Evolutionary conservation across 2,888 invertebrate species (phyloP), one percentile per base, ranked within the genome.

Genomic region (Holacanthella duospinosa): DNA sequence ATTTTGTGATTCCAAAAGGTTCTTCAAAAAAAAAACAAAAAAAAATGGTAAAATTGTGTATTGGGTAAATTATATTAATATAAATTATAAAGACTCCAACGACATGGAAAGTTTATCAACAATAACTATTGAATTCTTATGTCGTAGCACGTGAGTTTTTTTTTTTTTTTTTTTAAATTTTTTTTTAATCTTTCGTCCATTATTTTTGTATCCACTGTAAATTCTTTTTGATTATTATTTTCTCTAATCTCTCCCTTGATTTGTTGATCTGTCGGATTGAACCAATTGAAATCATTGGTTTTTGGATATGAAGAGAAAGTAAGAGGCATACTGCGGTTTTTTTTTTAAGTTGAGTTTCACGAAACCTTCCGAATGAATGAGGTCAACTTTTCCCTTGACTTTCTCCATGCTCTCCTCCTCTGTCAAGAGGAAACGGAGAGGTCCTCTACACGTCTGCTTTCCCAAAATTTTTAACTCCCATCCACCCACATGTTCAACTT

Each of bases 381-480:
- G 48, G 48, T 48, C 21, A 21, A 48, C 59, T 43, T 61, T 66
- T 36, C 28, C 58, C 55, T 62, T 48, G 2, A 28, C 58, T 60
- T 29, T 63, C 63, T 26, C 55, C 62, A 29, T 25, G 9, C 26
- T 43, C 27, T 36, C 16, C 16, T 36, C 16, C 36, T 36, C 9
- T 36, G 9, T 36, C 36, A 36, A 21, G 19, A 48, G 48, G n/a
- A 21, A n/a, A 9, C 48, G 21, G 21, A 48, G 4, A 48, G 16
- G 48, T 48, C 16, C 48, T 21, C 21, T n/a, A 21, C n/a, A n/a
- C n/a, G n/a, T n/a, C n/a, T n/a, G n/a, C n/a, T n/a, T n/a, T n/a
- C n/a, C n/a, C n/a, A n/a, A n/a, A n/a, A n/a, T 4, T 21, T 48
- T 48, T 48, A 4, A 21, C 60, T 29, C 29, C 26, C 60, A 4